phyloP scores from a whole-genome alignment of 2,888 invertebrate genomes.

The Neelides folsomi region DNA sequence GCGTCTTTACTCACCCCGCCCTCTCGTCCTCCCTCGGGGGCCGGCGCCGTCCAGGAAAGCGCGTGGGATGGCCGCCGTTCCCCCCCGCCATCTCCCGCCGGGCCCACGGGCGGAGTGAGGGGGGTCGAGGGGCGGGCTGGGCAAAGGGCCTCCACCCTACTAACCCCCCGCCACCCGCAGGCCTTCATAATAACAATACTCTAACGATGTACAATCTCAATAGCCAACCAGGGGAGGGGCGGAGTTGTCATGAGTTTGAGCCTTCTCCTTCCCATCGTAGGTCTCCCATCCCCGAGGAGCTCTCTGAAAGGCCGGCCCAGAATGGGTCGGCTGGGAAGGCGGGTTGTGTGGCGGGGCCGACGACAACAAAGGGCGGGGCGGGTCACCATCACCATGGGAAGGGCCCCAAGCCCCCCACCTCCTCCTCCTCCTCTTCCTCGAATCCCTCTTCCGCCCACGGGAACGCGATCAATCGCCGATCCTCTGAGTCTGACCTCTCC shows the following conservation, averaged over 20 bases:
- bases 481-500: constrained; percentile 86
- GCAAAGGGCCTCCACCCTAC: too few relatives aligned
- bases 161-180: too few relatives aligned
- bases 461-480: constrained; percentile 56
- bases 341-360: not conserved
- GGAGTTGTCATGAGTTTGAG: constrained; percentile 13
- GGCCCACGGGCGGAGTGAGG: too few relatives aligned
- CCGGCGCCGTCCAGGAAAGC: too few relatives aligned
- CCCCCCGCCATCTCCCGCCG: too few relatives aligned
- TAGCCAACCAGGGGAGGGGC: not conserved
- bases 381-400: constrained; percentile 5
- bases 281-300: constrained; percentile 31
- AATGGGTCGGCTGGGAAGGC: constrained; percentile 1
- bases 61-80: too few relatives aligned
- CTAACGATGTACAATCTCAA: too few relatives aligned
- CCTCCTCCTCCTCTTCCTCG: constrained; percentile 4
- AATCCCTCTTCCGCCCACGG: constrained; percentile 37
- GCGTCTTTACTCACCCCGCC: constrained; percentile 1
- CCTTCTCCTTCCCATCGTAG: constrained; percentile 21
- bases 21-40: too few relatives aligned
- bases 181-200: too few relatives aligned
- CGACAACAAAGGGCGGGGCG: not conserved
- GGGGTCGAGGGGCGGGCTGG: too few relatives aligned
- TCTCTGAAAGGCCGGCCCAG: constrained; percentile 12
- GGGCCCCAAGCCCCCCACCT: constrained; percentile 15